phyloP scores from a whole-genome alignment of 30 jellyfish, hydroid and myxozoan genomes.

The Nemopilema nomurai region DNA sequence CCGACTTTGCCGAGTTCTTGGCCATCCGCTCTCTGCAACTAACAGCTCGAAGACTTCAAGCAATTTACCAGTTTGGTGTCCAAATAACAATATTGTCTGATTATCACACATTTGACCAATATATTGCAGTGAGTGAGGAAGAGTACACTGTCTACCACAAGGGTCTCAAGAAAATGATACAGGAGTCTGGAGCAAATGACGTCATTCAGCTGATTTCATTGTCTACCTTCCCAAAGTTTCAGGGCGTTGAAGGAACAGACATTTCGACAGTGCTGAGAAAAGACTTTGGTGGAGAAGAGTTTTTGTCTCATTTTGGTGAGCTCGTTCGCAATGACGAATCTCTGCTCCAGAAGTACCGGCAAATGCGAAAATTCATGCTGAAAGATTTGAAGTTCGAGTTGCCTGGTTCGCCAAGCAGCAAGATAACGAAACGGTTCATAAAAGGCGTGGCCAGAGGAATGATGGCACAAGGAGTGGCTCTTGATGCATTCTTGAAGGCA shows the following conservation, averaged over 20 bases:
- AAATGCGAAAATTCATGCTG: constrained; percentile 43
- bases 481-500: constrained; percentile 27
- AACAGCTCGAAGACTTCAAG: constrained; percentile 59
- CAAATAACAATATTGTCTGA: constrained; percentile 40
- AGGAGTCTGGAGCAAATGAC: constrained; percentile 41
- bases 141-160: constrained; percentile 35
- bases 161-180: constrained; percentile 29
- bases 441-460: constrained; percentile 51
- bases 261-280: constrained; percentile 8
- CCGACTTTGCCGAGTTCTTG: constrained; percentile 47
- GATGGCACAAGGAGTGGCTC: constrained; percentile 76
- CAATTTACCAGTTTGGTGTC: constrained; percentile 54
- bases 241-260: background rate
- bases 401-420: constrained; percentile 35
- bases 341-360: constrained; percentile 21
- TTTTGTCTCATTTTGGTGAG: constrained; percentile 7
- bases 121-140: constrained; percentile 48
- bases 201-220: constrained; percentile 47
- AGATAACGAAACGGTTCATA: constrained; percentile 12
- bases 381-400: constrained; percentile 10
- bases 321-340: constrained; percentile 5
- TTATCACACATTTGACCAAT: constrained; percentile 63
- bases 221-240: constrained; percentile 44
- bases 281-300: constrained; percentile 24
- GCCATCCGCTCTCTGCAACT: constrained; percentile 29